Base-by-base conservation (phyloP, 1,140 invertebrate genomes). In the Drosophila murphyi region DNA sequence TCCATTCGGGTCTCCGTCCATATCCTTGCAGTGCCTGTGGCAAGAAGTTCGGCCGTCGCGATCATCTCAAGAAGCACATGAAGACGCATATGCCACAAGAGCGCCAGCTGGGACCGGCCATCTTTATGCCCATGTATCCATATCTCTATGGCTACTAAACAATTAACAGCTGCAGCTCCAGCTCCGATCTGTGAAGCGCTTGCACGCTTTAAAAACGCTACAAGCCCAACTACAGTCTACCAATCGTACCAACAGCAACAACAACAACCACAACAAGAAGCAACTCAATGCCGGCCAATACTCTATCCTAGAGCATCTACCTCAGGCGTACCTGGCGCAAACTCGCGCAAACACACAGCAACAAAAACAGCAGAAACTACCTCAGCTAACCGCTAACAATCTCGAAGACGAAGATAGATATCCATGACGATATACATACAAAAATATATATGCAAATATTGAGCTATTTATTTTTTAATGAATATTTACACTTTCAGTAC, bases 11-110 rank as follows among this genome's bases (percentile, higher is more conserved):
- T 1, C 92, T 97, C 0, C 94, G 96, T 5, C 97, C 97, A 0
- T 97, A 96, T 90, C 94, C 95, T 0, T 98, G 97, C 91, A 85
- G 93, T 0, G 94, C 95, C 5, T 98, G 98, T 72, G 96, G 95
- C 0, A 98, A 98, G 92, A 94, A 96, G 39, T 98, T 98, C 86
- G 97, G 97, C 0, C 94, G 97, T 10, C 96, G 98, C 74, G 97
- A 98, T 91, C 97, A 97, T 90, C 90, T 97, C 50, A 97, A 97
- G 91, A 97, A 97, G 81, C 96, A 97, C 82, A 95, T 92, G 88
- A 92, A 92, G 77, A 92, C 92, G 52, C 92, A 92, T 41, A 87
- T 92, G 89, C 91, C 91, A 39, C 91, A 91, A 65, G 92, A 92
- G 41, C 80, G 89, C 50, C 86, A 90, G 37, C 55, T 92, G 75